Evolutionary conservation across 1,140 invertebrate species (phyloP), one percentile per base, ranked within the genome.

Genomic region (Rhopalosiphum maidis): DNA sequence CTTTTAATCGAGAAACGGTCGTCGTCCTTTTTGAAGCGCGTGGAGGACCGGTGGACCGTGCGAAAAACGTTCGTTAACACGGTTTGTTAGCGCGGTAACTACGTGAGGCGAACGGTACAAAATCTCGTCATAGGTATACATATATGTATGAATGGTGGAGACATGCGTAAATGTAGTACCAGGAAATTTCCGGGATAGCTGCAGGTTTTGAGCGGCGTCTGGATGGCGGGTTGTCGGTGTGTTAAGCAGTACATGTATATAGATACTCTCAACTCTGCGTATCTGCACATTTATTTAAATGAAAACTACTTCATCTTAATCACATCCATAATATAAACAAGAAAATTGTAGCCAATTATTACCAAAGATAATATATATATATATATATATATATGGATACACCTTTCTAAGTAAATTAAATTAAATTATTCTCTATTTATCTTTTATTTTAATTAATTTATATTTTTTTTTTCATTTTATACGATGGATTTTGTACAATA

Each of bases 31-130:
- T 91, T 35, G 60, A 82, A 48, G 6, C 60, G 41, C 30, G 41
- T 1, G 55, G 41, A 60, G 15, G 8, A 15, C 25, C 37, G 55
- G 37, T n/a, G 21, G 35, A 90, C 37, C 89, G 48, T 60, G 89
- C 89, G 89, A 90, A 90, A 90, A 90, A 90, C 43, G 37, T 91
- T 91, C 90, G 90, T 91, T 91, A n/a, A 91, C 55, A 91, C 60
- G 90, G 90, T 91, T 91, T 91, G 60, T 91, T 77, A 77, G 55
- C n/a, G 43, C 43, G 9, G 83, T 2, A 35, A 22, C 35, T 23
- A 23, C 82, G 82, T 41, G 37, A n/a, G 30, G 5, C 60, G 60
- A 77, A 77, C 60, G 30, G 15, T 77, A n/a, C 30, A 77, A 21
- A n/a, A 77, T 83, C 8, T 83, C 7, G 22, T 23, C 82, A 18